Evolutionary conservation across 2,888 invertebrate species (phyloP), one percentile per base, ranked within the genome.

Genomic region (Tribolium freemani): DNA sequence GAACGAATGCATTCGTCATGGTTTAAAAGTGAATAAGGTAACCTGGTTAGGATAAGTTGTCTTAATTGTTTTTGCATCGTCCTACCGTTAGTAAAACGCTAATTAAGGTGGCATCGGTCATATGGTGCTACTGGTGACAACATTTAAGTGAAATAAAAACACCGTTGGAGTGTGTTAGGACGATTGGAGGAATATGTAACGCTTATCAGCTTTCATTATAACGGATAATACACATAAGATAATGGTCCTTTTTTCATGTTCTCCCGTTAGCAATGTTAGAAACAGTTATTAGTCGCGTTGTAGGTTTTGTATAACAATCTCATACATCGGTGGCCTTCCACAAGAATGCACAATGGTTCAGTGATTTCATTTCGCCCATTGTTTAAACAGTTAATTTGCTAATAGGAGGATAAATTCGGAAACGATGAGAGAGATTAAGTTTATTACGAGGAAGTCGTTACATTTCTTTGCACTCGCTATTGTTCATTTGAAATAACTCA

Each of bases 151-250:
- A 30, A 63, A 13, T 50, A 61, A 30, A 61, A 46, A 16, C 26
- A 50, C 50, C 30, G 63, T 51, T 66, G 16, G 6, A 9, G 48
- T 26, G 48, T 26, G 60, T 16, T 50, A 16, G 50, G 63, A 38
- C 38, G 63, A 60, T 67, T 56, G 54, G 57, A 48, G 54, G 31
- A 64, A 71, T 71, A 57, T 64, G 56, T 64, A 71, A 64, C 71
- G 60, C 66, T 71, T 67, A 67, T 71, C 71, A 71, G 60, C 66
- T 66, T 66, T 53, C 45, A 31, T 54, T 66, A 30, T 71, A 71
- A 71, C 71, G 71, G 71, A 66, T 67, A 50, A 54, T 30, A 46
- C 66, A 20, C 58, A 67, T 64, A 26, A 58, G 60, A 69, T 69
- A 60, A 60, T 57, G 58, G 51, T 53, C 60, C 45, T 69, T 69